A percentile compares a stretch with the other conserved stretches of the same genome.
phyloP scores from a whole-genome alignment of 2,888 invertebrate species.

The Strigamia transsilvanica region DNA sequence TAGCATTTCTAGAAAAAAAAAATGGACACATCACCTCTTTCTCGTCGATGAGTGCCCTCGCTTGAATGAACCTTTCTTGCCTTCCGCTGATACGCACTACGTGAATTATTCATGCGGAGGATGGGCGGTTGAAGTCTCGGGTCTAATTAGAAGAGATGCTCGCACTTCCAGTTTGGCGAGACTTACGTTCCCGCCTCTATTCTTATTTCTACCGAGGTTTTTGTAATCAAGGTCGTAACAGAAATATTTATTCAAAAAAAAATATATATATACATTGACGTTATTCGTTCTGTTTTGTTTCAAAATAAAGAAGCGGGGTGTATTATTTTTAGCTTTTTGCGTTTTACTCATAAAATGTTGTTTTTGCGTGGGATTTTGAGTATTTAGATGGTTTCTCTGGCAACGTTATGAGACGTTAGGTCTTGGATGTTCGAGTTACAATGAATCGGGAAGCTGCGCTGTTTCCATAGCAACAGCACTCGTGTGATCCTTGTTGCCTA shows the following conservation, averaged over 20 bases:
- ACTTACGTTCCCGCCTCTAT: neutral
- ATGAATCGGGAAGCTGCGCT: constrained; percentile 25
- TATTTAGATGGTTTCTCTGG: constrained; percentile 17
- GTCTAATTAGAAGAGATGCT: constrained; percentile 42
- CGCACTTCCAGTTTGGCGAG: constrained; percentile 23
- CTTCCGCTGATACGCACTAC: constrained; percentile 19
- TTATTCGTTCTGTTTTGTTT: neutral
- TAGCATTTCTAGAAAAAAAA: neutral
- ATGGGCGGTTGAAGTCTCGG: constrained; percentile 27
- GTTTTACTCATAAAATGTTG: neutral
- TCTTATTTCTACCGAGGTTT: neutral
- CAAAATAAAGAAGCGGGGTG: too few species aligned
- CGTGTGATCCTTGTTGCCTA: constrained; percentile 38
- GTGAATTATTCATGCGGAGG: constrained; percentile 31
- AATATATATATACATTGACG: neutral
- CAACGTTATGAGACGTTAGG: constrained; percentile 15
- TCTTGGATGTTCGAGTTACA: constrained; percentile 10
- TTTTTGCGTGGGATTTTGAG: neutral
- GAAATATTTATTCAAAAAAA: neutral
- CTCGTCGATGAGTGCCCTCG: constrained; percentile 1
- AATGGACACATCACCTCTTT: constrained; percentile 15
- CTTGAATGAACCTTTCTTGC: constrained; percentile 32
- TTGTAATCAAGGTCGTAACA: constrained; percentile 10
- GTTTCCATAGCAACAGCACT: constrained; percentile 35
- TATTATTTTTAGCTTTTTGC: too few species aligned